Evolutionary conservation across 2,113 vertebrate genomes (phyloP), one percentile per base, ranked within the genome.

Genomic region (Brachionichthys hirsutus): DNA sequence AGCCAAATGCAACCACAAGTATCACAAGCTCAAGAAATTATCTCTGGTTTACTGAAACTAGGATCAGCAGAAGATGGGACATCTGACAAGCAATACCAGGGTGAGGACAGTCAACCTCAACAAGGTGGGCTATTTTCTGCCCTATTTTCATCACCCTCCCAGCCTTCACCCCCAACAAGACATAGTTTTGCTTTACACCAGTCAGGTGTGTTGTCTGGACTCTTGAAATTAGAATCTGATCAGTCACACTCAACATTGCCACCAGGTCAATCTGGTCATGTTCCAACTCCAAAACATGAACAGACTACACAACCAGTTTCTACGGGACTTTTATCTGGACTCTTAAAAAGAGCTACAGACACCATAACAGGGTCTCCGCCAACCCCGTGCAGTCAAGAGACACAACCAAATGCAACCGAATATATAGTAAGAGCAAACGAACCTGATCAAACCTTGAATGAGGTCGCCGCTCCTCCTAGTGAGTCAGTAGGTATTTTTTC

Each of bases 61-160:
- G 83, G 91, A 74, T 87, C 92, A 72, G 68, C 73, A 36, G 90
- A 93, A 73, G 89, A 90, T 48, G 19, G 55, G 10, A 68, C 55
- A 45, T 54, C 56, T 60, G 63, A 54, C 6, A 72, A 65, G 44
- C 87, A 80, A 81, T 15, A 45, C 15, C 67, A 85, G 34, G 70
- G 35, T 62, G 73, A 30, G 14, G 57, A 49, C 58, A 66, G 40
- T 61, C 88, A 86, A 51, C 40, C 83, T 75, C 89, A 86, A 56
- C 86, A 89, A 45, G 78, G 75, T 69, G 85, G 87, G 13, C 51
- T 94, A 41, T 86, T 95, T 75, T 90, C 92, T 65, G 86, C 88
- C 0, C 62, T 92, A 0, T 87, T 91, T 82, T 86, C 89, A 43
- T 67, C 85, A 59, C n/a, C 73, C 12, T 67, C 83, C 11, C 75